Evolutionary conservation across 2,888 invertebrate species (phyloP).

Genomic region (Eupithecia insigniata): DNA sequence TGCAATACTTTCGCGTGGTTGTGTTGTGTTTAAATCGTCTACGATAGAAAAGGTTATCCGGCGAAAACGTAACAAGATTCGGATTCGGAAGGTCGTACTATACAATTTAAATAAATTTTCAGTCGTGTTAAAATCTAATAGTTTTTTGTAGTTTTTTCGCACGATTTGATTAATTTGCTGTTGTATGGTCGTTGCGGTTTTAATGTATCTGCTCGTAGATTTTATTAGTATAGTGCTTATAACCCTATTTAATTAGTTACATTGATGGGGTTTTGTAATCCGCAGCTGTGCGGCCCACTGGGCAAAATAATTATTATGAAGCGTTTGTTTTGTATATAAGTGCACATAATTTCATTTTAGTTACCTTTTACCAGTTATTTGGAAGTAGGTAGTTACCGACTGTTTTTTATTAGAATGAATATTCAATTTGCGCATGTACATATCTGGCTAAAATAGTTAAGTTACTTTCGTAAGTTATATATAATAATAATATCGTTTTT

Average conservation of each 20-base stretch:
- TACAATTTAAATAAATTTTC: constrained; percentile 18
- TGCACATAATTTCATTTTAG: neutral
- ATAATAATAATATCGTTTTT: neutral
- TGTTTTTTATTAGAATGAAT: neutral
- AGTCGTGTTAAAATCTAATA: neutral
- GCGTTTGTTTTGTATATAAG: neutral
- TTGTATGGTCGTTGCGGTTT: neutral
- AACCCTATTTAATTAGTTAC: constrained; percentile 13
- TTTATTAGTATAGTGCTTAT: constrained; percentile 21
- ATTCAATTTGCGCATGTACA: neutral
- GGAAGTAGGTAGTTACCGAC: neutral
- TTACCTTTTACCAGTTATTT: neutral
- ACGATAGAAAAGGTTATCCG: constrained; percentile 20
- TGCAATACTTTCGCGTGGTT: constrained; percentile 25
- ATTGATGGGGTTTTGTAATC: constrained; percentile 7
- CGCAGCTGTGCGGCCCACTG: neutral
- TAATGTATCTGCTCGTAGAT: constrained; percentile 4
- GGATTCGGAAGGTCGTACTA: constrained; percentile 35
- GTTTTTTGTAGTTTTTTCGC: constrained; percentile 18
- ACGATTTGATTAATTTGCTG: constrained; percentile 20
- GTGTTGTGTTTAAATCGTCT: constrained; percentile 22
- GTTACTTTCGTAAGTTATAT: neutral
- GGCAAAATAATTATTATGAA: neutral
- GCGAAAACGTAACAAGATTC: constrained; percentile 32
- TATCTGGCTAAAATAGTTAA: neutral